Base-by-base conservation (phyloP, 2,797 vertebrate species). In the Amblyopsis hoosieri region DNA sequence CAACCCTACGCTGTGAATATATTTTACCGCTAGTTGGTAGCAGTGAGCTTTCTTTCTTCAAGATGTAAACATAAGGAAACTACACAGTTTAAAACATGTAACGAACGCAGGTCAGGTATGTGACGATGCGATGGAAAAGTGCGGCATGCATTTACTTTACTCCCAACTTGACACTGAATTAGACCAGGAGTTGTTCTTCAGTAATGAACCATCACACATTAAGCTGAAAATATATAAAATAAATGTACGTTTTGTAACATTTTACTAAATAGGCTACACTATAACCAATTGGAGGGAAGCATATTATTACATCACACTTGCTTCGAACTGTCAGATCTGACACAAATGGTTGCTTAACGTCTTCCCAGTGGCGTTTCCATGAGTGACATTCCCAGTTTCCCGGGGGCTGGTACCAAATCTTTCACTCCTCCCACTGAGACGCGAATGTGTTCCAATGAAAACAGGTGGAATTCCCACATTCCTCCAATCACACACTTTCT, bases 391-490 rank as follows among this genome's bases (percentile, higher is more conserved):
- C 13, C n/a, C 45, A 3, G 13, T 17, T 52, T 14, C 60, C 14
- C 17, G 79, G 19, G 49, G 54, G 48, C 45, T 31, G 53, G 49
- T 55, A 69, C 54, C 50, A 69, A 64, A 52, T 42, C 49, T 57
- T 67, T 45, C 29, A 75, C 75, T 84, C 81, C 88, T 79, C 87
- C 87, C 79, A 79, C 82, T 60, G 67, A 64, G 59, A 76, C 75
- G 65, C 79, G 81, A 71, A 78, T 78, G 71, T 83, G 79, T 80
- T 87, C 91, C 91, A 93, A 91, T 91, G 80, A 86, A 85, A 90
- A 76, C 90, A 91, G 90, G 91, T 90, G 91, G 88, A 88, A 86
- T 86, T 73, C 82, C 85, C 78, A 78, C 50, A 57, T 84, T 87
- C 84, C 71, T 75, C 91, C 91, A 88, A 91, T 92, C 86, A 81